phyloP scores from a whole-genome alignment of 2,113 vertebrate genomes.

The Elephas maximus region DNA sequence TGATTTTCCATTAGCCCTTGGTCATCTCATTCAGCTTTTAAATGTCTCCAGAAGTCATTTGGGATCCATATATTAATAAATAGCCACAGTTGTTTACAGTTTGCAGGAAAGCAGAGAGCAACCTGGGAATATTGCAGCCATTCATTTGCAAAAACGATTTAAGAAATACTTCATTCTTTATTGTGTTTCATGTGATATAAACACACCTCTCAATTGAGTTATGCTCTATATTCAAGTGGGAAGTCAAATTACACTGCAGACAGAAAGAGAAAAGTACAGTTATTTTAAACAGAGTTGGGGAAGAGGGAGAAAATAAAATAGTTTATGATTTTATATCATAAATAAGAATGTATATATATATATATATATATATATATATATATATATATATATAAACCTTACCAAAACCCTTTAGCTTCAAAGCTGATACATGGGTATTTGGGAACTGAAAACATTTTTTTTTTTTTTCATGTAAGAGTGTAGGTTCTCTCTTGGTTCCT shows the following conservation, averaged over 20 bases:
- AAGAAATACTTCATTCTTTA: slow-evolving; percentile 79
- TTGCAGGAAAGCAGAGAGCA: slow-evolving; percentile 55
- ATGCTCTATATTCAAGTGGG: slow-evolving; percentile 69
- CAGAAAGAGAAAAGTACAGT: slow-evolving; percentile 70
- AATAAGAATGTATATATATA: slow-evolving; percentile 27
- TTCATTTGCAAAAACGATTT: slow-evolving; percentile 75
- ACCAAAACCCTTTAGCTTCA: neutral
- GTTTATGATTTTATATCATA: slow-evolving; percentile 33
- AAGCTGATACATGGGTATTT: neutral
- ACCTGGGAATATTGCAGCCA: slow-evolving; percentile 62
- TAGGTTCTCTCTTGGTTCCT: neutral
- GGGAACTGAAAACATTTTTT: neutral
- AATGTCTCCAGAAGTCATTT: slow-evolving; percentile 61
- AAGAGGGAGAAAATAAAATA: slow-evolving; percentile 20
- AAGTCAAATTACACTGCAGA: slow-evolving; percentile 67
- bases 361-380: too few species aligned
- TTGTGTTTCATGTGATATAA: slow-evolving; percentile 75
- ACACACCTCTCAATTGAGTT: slow-evolving; percentile 79
- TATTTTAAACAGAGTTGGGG: slow-evolving; percentile 65
- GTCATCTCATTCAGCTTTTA: slow-evolving; percentile 52
- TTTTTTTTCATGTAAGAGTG: neutral
- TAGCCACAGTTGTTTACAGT: slow-evolving; percentile 63
- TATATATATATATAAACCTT: neutral
- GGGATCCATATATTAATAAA: slow-evolving; percentile 77
- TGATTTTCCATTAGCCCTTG: slow-evolving; percentile 48